Percentiles rank a stretch among this genome's conserved stretches.
Conservation (phyloP, 2,888 invertebrate genomes). For the Belgica antarctica region DNA sequence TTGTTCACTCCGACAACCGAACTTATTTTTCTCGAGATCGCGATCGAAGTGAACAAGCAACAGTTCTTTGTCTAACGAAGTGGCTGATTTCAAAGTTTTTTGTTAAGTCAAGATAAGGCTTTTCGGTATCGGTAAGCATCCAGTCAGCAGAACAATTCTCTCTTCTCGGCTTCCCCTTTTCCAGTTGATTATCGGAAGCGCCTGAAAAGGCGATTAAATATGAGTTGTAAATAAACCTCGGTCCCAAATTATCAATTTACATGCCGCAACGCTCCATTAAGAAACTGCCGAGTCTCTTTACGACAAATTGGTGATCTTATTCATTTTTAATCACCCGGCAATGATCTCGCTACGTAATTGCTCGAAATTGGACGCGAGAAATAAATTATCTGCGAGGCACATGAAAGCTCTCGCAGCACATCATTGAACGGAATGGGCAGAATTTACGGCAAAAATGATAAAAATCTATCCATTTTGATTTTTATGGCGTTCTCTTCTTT, state of each 20-base stretch:
- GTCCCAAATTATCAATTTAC: neutral
- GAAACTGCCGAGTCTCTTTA: too few species aligned
- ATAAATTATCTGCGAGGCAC: neutral
- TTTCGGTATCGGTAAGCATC: too few species aligned
- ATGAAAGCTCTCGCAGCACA: neutral
- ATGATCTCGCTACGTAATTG: constrained; percentile 4
- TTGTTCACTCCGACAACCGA: too few species aligned
- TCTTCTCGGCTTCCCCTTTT: too few species aligned
- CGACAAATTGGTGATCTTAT: neutral
- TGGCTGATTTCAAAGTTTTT: too few species aligned
- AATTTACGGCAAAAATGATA: constrained; percentile 13
- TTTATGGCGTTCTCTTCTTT: neutral
- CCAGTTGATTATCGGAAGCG: too few species aligned
- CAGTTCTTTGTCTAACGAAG: too few species aligned
- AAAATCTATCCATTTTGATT: neutral
- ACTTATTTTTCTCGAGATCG: too few species aligned
- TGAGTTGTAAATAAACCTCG: neutral
- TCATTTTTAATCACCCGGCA: neutral
- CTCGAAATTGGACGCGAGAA: neutral
- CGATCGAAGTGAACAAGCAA: too few species aligned
- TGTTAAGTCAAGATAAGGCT: too few species aligned
- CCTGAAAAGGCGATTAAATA: too few species aligned
- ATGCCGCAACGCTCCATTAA: neutral
- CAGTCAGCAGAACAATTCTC: too few species aligned
- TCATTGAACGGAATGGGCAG: neutral